Base-by-base conservation (phyloP, 2,797 vertebrate species). In the Microtus agrestis region DNA sequence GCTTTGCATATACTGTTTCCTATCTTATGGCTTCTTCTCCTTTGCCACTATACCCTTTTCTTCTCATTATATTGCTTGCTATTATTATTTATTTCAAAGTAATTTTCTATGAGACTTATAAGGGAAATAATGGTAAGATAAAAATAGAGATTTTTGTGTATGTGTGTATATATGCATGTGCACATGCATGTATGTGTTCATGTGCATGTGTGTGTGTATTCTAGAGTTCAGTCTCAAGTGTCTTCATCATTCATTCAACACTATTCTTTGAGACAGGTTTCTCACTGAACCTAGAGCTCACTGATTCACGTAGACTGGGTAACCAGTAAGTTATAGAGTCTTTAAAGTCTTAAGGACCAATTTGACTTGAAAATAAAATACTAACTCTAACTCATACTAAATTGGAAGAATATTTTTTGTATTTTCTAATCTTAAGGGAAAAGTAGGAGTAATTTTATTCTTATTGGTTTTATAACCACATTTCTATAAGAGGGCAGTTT, bases 351-450 rank as follows among this genome's bases (percentile, higher is more conserved):
- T 25, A 87, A 73, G n/a, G 34, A 59, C 37, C 17, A 37, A 87
- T 84, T 71, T 89, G 78, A 63, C n/a, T 5, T 77, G 54, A 94
- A 84, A 91, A 46, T 77, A 34, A 13, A 92, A 74, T 79, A 46
- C 4, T 88, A 93, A 80, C 31, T 74, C 8, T n/a, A 43, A 86
- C 37, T 82, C 63, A 69, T 48, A 46, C 25, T 69, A 69, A 80
- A 93, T 54, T 73, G 34, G 25, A 89, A 94, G 23, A 4, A 77
- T 80, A 77, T 80, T 80, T 80, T 93, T 85, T 43, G 61, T 93
- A 94, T 80, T 61, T 67, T 95, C 19, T 85, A 78, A 21, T 79
- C 9, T 91, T 77, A 76, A n/a, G 81, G 56, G 87, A 91, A 79
- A 89, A n/a, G 84, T 19, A 96, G 15, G 37, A 51, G 10, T 4